Evolutionary conservation across 1,140 invertebrate genomes (phyloP).

Genomic region (Orussus abietinus): DNA sequence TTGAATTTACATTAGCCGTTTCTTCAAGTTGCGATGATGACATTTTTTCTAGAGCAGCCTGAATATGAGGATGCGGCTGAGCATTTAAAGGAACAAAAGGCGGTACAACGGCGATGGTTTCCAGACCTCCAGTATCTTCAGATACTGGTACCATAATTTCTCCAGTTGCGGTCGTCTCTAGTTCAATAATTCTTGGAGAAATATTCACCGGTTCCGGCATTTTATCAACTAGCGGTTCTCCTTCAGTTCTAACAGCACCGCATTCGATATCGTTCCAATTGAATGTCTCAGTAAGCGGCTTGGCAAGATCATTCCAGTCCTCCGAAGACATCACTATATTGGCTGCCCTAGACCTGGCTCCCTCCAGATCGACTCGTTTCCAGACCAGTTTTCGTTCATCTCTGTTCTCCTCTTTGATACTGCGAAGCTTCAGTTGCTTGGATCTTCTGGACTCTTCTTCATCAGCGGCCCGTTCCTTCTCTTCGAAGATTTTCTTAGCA

Average conservation of each 20-base stretch:
- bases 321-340: slow-evolving; percentile 25
- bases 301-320: slow-evolving; percentile 25
- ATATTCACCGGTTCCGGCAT: slow-evolving; percentile 55
- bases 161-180: slow-evolving; percentile 33
- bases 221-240: slow-evolving; percentile 45
- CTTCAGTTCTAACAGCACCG: slow-evolving; percentile 38
- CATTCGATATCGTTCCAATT: slow-evolving; percentile 63
- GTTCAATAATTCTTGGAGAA: slow-evolving; percentile 50
- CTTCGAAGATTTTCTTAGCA: slow-evolving; percentile 72
- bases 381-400: slow-evolving; percentile 23
- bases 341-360: slow-evolving; percentile 18
- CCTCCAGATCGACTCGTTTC: slow-evolving; percentile 30
- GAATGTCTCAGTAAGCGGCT: slow-evolving; percentile 46
- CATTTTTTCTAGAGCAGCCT: slow-evolving; percentile 45
- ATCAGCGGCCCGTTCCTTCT: slow-evolving; percentile 63
- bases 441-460: slow-evolving; percentile 55
- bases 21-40: slow-evolving; percentile 53
- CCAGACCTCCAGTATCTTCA: slow-evolving; percentile 57
- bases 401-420: slow-evolving; percentile 43
- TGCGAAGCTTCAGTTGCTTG: slow-evolving; percentile 53
- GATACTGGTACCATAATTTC: slow-evolving; percentile 46
- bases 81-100: slow-evolving; percentile 58
- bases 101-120: slow-evolving; percentile 60
- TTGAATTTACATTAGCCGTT: slow-evolving; percentile 58
- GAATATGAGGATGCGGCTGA: slow-evolving; percentile 44